Evolutionary conservation across 2,113 vertebrate species (phyloP), one percentile per base, ranked within the genome.

Genomic region (Oxyura jamaicensis): DNA sequence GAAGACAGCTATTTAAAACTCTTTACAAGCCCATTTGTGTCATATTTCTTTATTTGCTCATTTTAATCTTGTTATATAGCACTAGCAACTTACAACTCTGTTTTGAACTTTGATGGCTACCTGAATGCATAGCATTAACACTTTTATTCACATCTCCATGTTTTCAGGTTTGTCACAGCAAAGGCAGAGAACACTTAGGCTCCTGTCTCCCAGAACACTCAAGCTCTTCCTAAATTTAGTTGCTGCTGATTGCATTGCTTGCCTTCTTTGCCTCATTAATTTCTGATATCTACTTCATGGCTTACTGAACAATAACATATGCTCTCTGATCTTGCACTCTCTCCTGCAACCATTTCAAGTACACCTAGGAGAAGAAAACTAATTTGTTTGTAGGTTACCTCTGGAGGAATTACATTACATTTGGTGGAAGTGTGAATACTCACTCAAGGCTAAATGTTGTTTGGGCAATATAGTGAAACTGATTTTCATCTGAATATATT

Each of bases 241-340:
- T 86, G 77, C 39, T 4, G 0, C 78, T 85, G 81, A 91, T 67
- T 52, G 8, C 33, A 53, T 41, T 58, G 50, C 78, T 85, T 91
- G 48, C 62, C 4, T 14, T 81, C 76, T 88, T 90, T 88, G 90
- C 85, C 85, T 91, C 94, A 95, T 90, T 96, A 91, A 94, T 88
- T 93, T 91, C 82, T 83, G 55, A 12, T 91, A 95, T 26, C 65
- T 80, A 71, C 67, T 90, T 36, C 78, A 85, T 26, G 67, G 63
- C 22, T 95, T 91, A 90, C 67, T 75, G 74, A 92, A 95, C 72
- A 95, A 52, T 93, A 88, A 91, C 79, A 91, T 62, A 92, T 90
- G 82, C 41, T 93, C 48, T 86, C 68, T 90, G 52, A 91, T 88
- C 91, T 91, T 65, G 42, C 65, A 88, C 68, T 74, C 81, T 62